phyloP scores from a whole-genome alignment of 2,113 vertebrate genomes.

The Dipodomys merriami region DNA sequence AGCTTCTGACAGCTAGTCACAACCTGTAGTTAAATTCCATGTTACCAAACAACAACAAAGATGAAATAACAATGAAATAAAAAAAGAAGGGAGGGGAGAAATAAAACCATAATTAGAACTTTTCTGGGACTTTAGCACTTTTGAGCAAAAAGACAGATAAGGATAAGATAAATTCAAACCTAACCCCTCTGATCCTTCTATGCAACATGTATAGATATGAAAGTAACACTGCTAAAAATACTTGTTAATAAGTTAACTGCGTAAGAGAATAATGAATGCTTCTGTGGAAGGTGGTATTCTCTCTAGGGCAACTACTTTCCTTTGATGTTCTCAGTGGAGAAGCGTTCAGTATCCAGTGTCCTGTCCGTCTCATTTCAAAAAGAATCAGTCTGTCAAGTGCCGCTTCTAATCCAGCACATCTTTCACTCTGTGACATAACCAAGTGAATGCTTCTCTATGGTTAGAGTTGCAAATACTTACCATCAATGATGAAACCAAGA shows the following conservation, averaged over 20 bases:
- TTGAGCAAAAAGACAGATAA: conserved; percentile 23
- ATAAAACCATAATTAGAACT: conserved; percentile 51
- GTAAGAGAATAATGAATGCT: background rate
- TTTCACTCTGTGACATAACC: conserved; percentile 43
- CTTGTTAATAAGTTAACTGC: background rate
- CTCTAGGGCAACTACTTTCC: conserved; percentile 4
- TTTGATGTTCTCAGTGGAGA: background rate
- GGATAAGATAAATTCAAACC: conserved; percentile 2
- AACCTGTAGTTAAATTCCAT: conserved; percentile 75
- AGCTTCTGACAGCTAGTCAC: conserved; percentile 77
- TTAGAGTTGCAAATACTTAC: conserved; percentile 42
- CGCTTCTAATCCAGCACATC: background rate
- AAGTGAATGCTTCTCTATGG: conserved; percentile 18
- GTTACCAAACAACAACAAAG: conserved; percentile 39
- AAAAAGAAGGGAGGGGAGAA: background rate
- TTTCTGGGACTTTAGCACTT: conserved; percentile 19
- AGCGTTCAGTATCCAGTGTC: background rate
- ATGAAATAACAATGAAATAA: background rate
- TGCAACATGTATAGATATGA: background rate
- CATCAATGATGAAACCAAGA: conserved; percentile 16
- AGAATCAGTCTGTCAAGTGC: conserved; percentile 36
- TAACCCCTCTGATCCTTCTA: conserved; percentile 9
- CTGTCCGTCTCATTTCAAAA: conserved; percentile 43
- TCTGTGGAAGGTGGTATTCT: conserved; percentile 1
- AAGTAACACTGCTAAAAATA: conserved; percentile 22